Percentiles rank a stretch among this genome's conserved stretches.
phyloP scores from a whole-genome alignment of 2,113 vertebrate species.

The Equus quagga region DNA sequence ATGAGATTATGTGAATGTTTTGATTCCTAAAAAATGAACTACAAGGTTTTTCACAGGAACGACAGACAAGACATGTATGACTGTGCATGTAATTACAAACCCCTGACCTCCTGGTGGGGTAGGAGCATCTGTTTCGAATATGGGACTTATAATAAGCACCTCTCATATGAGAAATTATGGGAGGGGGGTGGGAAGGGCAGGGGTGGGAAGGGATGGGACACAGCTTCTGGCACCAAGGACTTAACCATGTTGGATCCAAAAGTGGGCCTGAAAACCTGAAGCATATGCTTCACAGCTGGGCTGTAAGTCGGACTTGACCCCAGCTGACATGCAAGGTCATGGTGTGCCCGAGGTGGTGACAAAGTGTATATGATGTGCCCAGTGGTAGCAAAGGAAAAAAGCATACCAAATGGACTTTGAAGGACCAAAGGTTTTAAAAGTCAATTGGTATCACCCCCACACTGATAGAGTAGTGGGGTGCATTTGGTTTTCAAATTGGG shows the following conservation, averaged over 20 bases:
- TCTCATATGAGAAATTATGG: slow-evolving; percentile 69
- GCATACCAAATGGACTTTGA: slow-evolving; percentile 64
- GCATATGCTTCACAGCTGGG: slow-evolving; percentile 69
- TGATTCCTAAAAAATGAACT: slow-evolving; percentile 79
- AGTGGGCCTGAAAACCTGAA: slow-evolving; percentile 65
- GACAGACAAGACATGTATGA: slow-evolving; percentile 77
- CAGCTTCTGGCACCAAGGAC: slow-evolving; percentile 77
- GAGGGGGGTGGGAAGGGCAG: slow-evolving; percentile 58
- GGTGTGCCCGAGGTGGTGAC: slow-evolving; percentile 67
- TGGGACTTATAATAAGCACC: neutral
- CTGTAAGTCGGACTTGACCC: slow-evolving; percentile 49
- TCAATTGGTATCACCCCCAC: slow-evolving; percentile 74
- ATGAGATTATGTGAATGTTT: slow-evolving; percentile 87
- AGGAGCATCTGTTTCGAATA: slow-evolving; percentile 68
- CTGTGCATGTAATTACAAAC: slow-evolving; percentile 78
- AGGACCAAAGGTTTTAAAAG: slow-evolving; percentile 80
- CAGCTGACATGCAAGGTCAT: slow-evolving; percentile 64
- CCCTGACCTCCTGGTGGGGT: slow-evolving; percentile 80
- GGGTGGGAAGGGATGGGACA: slow-evolving; percentile 70
- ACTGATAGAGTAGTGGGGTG: slow-evolving; percentile 61
- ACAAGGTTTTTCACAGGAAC: slow-evolving; percentile 82
- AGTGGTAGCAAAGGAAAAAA: slow-evolving; percentile 7
- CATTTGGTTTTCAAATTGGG: slow-evolving; percentile 80
- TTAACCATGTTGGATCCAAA: slow-evolving; percentile 64
- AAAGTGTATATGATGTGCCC: slow-evolving; percentile 67